phyloP scores from a whole-genome alignment of 2,113 vertebrate species.

The Albula glossodonta region DNA sequence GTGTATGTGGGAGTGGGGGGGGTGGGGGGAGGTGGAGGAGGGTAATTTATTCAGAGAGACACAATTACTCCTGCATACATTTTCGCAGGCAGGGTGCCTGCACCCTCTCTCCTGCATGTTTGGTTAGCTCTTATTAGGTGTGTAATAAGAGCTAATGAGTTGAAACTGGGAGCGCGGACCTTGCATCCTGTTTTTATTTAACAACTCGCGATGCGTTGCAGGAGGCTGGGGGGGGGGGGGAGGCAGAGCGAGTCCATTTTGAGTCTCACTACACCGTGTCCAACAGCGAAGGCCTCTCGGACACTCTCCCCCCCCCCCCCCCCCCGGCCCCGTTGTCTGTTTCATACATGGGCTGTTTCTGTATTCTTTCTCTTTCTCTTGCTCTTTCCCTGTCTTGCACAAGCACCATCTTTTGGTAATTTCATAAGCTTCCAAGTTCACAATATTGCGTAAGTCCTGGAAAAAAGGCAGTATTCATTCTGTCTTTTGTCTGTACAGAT shows the following conservation, averaged over 20 bases:
- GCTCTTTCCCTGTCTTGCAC: neutral
- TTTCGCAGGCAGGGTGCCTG: constrained; percentile 36
- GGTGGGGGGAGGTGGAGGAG: neutral
- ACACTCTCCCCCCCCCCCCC: neutral
- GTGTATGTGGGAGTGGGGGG: constrained; percentile 20
- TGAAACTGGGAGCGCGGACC: constrained; percentile 4
- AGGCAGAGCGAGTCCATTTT: neutral
- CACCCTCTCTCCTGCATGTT: constrained; percentile 37
- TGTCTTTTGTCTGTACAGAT: too few relatives aligned
- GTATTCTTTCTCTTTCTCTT: neutral
- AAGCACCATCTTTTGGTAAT: neutral
- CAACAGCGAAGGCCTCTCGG: neutral
- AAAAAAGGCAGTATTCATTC: neutral
- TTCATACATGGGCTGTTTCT: neutral
- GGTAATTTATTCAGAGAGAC: constrained; percentile 52
- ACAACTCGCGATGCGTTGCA: neutral
- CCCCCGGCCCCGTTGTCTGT: neutral
- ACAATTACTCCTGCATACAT: constrained; percentile 58
- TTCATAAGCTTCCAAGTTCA: neutral
- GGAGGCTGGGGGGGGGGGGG: neutral
- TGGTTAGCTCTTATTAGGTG: constrained; percentile 56
- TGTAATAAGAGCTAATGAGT: constrained; percentile 64
- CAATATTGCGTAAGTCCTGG: neutral
- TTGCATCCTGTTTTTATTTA: neutral
- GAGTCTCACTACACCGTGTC: constrained; percentile 14